Evolutionary conservation across 2,888 invertebrate species (phyloP), one percentile per base, ranked within the genome.

Genomic region (Tenthredo scrophulariae): DNA sequence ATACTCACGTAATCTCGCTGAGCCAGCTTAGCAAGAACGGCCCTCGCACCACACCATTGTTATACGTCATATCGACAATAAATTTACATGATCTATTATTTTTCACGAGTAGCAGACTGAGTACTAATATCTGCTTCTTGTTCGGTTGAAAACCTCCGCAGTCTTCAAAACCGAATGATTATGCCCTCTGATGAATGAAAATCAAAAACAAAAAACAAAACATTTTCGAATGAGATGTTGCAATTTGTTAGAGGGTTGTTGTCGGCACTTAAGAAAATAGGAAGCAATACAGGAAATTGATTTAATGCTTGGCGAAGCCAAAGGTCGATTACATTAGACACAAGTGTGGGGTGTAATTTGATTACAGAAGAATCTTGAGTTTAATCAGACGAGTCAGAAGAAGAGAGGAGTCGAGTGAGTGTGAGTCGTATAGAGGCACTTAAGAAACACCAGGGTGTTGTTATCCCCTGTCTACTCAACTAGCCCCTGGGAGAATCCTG

Each of bases 361-460:
- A 87, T 84, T 86, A 85, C 86, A 87, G 88, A 88, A 88, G 88
- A 88, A 85, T 88, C 86, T 84, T 87, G 87, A 88, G 90, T 89
- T 89, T 90, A 89, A 89, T 89, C 89, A 89, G 89, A 90, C 89
- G 90, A 89, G 90, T 87, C 87, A 84, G 37, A 67, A 46, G 84
- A 62, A 84, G 70, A 80, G 82, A 70, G 74, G 43, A 77, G 43
- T 15, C 33, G 70, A 77, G 86, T 86, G 86, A 88, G 88, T 87
- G 87, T 86, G 87, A 88, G 88, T 87, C 86, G 86, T 87, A 88
- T 87, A 88, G 87, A 88, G 89, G 87, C 89, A 89, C 89, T 89
- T 89, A 90, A 89, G 89, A 89, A 90, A 89, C 89, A 90, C 88
- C 89, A 89, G 89, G 89, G 89, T 89, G 88, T 87, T 87, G 89